Evolutionary conservation across 1,140 invertebrate genomes (phyloP), one percentile per base, ranked within the genome.

Genomic region (Platyscapa corneri): DNA sequence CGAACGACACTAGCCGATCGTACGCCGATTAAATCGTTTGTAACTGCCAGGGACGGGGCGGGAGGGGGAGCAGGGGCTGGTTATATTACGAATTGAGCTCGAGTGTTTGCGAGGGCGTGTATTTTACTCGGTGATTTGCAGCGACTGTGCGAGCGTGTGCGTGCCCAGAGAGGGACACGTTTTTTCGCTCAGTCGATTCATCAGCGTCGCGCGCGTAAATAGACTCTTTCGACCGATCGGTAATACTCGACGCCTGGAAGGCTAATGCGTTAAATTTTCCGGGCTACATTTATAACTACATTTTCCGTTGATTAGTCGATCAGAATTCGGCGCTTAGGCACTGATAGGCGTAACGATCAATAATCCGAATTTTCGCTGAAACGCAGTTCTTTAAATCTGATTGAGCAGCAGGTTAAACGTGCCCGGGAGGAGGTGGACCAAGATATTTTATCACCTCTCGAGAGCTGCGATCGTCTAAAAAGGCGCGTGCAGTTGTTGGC

Each of bases 1-100:
- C 46, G 46, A 53, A 30, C 42, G 76, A 79, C 32, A 72, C 39
- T 37, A n/a, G 42, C 60, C 53, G 56, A 86, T 76, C 79, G 49
- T 14, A 53, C 79, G 60, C 65, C 79, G 79, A 86, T 82, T 86
- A 82, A 82, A 86, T 82, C 84, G 79, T 85, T 85, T 75, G 84
- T 76, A 81, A 76, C 78, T 53, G n/a, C 12, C n/a, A 30, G 1
- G 34, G 49, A 80, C 14, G 37, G 49, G 49, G 46, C 46, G 10
- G 39, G 37, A 27, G 23, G 67, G 12, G 37, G 49, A 65, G 46
- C 46, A 16, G 39, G 37, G 39, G 23, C 12, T 49, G n/a, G 30
- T 37, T 78, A 42, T 37, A 60, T 84, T 84, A 37, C 75, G 60
- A 49, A 67, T 83, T 83, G 18, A 18, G 72, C 60, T 34, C 34